Conservation (phyloP, 2,797 vertebrate species). For the Chlorospingus semifuscus region DNA sequence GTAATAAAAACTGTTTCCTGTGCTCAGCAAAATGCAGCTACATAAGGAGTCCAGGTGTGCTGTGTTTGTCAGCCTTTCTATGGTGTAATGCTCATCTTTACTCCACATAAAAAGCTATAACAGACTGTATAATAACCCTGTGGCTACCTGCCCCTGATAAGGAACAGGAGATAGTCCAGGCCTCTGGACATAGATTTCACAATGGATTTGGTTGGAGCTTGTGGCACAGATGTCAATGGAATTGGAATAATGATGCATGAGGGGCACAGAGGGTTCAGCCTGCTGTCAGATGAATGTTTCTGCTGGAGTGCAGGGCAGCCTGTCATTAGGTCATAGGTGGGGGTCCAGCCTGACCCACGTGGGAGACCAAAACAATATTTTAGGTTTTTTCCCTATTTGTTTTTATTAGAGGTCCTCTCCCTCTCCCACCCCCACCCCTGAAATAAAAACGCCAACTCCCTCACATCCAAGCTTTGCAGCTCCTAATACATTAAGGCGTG, state of each 20-base stretch:
- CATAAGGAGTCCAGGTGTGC: slow-evolving; percentile 20
- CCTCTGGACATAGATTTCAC: background rate
- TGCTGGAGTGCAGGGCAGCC: background rate
- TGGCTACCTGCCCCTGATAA: background rate
- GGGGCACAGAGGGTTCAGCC: background rate
- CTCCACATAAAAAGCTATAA: background rate
- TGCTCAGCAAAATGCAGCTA: background rate
- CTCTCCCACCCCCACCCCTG: fast-evolving
- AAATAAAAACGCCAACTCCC: background rate
- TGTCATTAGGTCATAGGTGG: background rate
- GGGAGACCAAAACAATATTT: background rate
- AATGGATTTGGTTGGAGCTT: background rate
- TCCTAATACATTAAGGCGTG: background rate
- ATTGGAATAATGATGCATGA: background rate
- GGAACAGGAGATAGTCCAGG: background rate
- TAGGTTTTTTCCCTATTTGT: no score
- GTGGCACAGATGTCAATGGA: background rate
- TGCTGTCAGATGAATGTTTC: background rate
- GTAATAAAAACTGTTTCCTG: background rate
- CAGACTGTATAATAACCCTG: background rate
- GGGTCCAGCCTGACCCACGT: background rate
- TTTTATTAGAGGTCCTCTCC: background rate
- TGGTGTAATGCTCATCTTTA: background rate
- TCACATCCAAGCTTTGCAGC: background rate
- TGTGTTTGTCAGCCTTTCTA: background rate